These are phyloP conservation scores for Pycnomerus fuliginosus DNA, from an alignment of 2,888 invertebrate species.

Conservation along the genomic window DNA sequence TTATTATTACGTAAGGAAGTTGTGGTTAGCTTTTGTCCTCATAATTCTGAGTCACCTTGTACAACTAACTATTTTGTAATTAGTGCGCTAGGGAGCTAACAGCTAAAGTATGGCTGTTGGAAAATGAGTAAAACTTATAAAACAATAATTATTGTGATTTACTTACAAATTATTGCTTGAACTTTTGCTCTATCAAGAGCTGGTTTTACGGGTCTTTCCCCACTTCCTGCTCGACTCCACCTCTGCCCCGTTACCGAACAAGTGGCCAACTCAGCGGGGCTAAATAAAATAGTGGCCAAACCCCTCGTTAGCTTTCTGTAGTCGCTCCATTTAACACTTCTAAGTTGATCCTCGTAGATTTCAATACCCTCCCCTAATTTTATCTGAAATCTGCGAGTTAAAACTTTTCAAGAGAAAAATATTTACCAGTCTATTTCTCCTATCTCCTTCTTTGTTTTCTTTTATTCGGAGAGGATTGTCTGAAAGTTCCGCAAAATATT, in stretches of 20 bases:
- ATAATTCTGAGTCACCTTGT: too few species aligned
- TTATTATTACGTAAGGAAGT: too few species aligned
- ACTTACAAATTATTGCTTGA: conserved; percentile 70
- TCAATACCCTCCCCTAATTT: conserved; percentile 73
- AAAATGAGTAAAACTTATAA: too few species aligned
- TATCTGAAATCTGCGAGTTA: conserved; percentile 54
- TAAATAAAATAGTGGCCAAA: conserved; percentile 71
- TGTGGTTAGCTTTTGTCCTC: too few species aligned
- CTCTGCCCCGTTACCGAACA: conserved; percentile 76
- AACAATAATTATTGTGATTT: too few species aligned
- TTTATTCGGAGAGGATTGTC: conserved; percentile 28
- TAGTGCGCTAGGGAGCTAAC: too few species aligned
- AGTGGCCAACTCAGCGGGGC: conserved; percentile 71
- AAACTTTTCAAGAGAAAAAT: conserved; percentile 2
- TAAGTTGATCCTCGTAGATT: conserved; percentile 68
- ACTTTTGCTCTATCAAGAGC: conserved; percentile 71
- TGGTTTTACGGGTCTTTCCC: conserved; percentile 73
- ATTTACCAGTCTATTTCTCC: conserved; percentile 42
- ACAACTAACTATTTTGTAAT: too few species aligned
- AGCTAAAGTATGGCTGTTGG: too few species aligned
- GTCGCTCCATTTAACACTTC: conserved; percentile 74
- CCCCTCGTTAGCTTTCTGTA: conserved; percentile 72
- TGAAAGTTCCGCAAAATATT: conserved; percentile 23
- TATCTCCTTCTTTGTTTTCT: conserved; percentile 34
- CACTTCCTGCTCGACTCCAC: conserved; percentile 72